Evolutionary conservation across 2,113 vertebrate genomes (phyloP), one percentile per base, ranked within the genome.

Genomic region (Gambusia affinis): DNA sequence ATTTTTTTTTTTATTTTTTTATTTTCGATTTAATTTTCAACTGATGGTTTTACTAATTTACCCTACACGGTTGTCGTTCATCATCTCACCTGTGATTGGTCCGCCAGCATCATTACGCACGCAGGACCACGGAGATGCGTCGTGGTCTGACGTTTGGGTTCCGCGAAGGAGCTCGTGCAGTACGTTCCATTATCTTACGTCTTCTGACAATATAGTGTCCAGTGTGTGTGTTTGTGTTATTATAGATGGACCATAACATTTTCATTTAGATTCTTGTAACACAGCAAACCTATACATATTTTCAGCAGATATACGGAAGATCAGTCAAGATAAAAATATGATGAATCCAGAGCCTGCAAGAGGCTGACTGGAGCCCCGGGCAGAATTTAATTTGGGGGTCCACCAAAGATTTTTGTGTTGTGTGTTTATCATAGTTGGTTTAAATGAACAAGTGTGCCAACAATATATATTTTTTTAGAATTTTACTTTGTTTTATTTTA

Each of bases 31-130:
- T 10, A n/a, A 30, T 77, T 75, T 69, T 8, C 69, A 77, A 62
- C 42, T 69, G 6, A 44, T 80, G 70, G 44, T 85, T 77, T 80
- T 37, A 74, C 79, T 69, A 70, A 78, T 91, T 89, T 87, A 70
- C 74, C 83, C 39, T 37, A 72, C 76, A 87, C 86, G 75, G 75
- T 65, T 73, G 84, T 87, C 81, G 60, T 39, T 77, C 77, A 76
- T 88, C 83, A 79, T 81, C 80, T 67, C 86, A 88, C 85, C 89
- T 82, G 70, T 88, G 90, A 93, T 93, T 92, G 91, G 91, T 85
- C 79, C 37, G 70, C 39, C 47, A 1, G 35, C 82, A 61, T 74
- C 85, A 31, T 91, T 89, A 90, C 86, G 88, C 89, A 88, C 88
- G 86, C 86, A 31, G 76, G 63, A 76, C 85, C 84, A 60, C 79